Evolutionary conservation across 1,140 invertebrate species (phyloP), one percentile per base, ranked within the genome.

Genomic region (Dreissena polymorpha): DNA sequence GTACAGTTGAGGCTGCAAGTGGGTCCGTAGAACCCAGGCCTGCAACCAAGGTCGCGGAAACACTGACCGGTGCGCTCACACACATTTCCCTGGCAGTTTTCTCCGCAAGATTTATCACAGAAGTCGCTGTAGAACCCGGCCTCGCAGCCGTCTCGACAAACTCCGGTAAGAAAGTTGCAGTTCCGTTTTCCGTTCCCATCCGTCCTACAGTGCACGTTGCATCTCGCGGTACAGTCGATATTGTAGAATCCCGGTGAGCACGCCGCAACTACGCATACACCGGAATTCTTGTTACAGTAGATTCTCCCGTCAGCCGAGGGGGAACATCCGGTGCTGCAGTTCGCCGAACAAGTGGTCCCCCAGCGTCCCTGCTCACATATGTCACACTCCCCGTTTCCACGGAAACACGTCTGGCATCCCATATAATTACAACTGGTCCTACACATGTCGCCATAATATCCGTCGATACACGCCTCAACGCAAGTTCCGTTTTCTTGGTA

Each of bases 61-160:
- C 77, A 80, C 71, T 39, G n/a, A 1, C 77, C 77, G 71, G 57
- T 63, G 57, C 77, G 65, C 27, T 80, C 77, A 25, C 77, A 80
- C 10, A 63, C 49, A 29, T 25, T 25, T 7, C 53, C 67, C 10
- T 18, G 39, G 51, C 77, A 80, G 39, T 70, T 80, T 23, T 10
- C 12, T 21, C 39, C 39, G 29, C 77, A 80, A 8, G 21, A 12
- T 39, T 23, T 10, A 23, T 71, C 21, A 55, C 77, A 80, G 49
- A 49, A 80, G 16, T 50, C 25, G 13, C 68, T 67, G 27, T 39
- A 80, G 23, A 27, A 80, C 1, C 77, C 77, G 27, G 69, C 29
- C 12, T 39, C n/a, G 50, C 77, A 80, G 5, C 77, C 77, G 53
- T 60, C 53, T 21, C 27, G 0, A 27, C 77, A 80, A 12, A 23